A percentile compares a stretch with the other conserved stretches of the same genome.
These are phyloP conservation scores for Apocheima hispidaria DNA, from an alignment of 2,888 invertebrate species.

Conservation along the genomic window DNA sequence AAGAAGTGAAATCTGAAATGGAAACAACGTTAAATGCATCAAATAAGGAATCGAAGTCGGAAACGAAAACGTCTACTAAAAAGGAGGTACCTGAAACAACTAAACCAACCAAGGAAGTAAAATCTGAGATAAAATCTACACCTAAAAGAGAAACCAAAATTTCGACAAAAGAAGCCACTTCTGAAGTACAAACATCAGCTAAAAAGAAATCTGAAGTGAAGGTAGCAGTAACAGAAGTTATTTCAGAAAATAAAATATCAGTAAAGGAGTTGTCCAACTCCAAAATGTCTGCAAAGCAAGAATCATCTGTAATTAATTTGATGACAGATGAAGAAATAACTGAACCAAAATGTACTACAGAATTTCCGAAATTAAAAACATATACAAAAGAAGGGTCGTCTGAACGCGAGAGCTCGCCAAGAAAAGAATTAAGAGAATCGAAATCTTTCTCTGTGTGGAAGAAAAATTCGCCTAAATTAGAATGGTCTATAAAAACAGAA, in stretches of 20 bases:
- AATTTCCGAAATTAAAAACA: constrained; percentile 14
- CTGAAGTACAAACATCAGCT: constrained; percentile 1
- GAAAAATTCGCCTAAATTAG: constrained; percentile 38
- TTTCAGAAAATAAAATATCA: constrained; percentile 1
- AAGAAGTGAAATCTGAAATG: constrained; percentile 12
- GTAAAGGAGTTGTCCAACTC: constrained; percentile 3
- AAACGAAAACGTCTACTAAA: constrained; percentile 7
- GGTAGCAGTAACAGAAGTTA: background rate
- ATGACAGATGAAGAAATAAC: background rate
- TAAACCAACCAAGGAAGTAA: background rate
- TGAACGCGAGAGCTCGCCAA: constrained; percentile 34
- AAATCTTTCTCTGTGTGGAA: constrained; percentile 37
- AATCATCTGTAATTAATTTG: background rate
- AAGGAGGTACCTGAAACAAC: constrained; percentile 8
- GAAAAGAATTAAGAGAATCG: constrained; percentile 25
- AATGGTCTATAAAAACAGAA: constrained; percentile 36
- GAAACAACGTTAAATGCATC: constrained; percentile 2
- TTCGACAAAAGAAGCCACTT: constrained; percentile 2
- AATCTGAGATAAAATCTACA: constrained; percentile 4
- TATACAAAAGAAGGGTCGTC: constrained; percentile 26
- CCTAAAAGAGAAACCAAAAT: constrained; percentile 12
- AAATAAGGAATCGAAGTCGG: constrained; percentile 4
- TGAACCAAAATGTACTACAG: constrained; percentile 4
- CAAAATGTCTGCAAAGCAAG: constrained; percentile 16
- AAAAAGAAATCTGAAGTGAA: constrained; percentile 11